Base-by-base conservation (phyloP, 1,140 invertebrate genomes). In the Zaprionus camerounensis region DNA sequence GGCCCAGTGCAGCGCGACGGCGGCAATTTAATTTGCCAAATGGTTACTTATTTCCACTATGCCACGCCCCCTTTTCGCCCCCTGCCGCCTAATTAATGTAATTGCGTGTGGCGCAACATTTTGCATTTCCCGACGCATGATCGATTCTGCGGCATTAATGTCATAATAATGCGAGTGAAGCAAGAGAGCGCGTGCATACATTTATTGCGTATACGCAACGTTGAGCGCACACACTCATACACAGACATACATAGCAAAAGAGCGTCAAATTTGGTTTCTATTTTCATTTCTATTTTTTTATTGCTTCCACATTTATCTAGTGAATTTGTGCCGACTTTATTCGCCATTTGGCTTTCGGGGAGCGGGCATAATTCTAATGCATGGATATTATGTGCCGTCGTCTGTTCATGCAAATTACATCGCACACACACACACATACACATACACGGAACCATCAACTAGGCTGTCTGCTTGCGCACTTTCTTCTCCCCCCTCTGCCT, bases 131-230 rank as follows among this genome's bases (percentile, higher is more conserved):
- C 26, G 12, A 34, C 34, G 53, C 56, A 65, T 88, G 85, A 88
- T 90, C 81, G 79, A 90, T 85, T 79, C 49, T 46, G 64, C 13
- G 68, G 56, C 81, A 79, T 76, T 90, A 90, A 90, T 85, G 81
- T 64, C 76, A 74, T 76, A 88, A 88, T 88, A 83, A 87, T 88
- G 69, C 59, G 71, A 69, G 69, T 26, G 41, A 41, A 41, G 38
- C 13, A 15, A 46, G 41, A 6, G 15, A 46, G 41, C 7, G 7
- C n/a, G 6, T 38, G 76, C 68, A 62, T 71, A 67, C 75, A 81
- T 83, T 78, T 84, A 88, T 88, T 85, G 80, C 85, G 81, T 76
- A 90, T 90, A 90, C 84, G 85, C 78, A 67, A 78, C 81, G 84
- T 90, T 78, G 3, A 5, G 46, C 20, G 12, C 17, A 51, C 20